These are phyloP conservation scores for Ophiodon elongatus DNA, from an alignment of 2,113 vertebrate genomes.

Conservation along the genomic window DNA sequence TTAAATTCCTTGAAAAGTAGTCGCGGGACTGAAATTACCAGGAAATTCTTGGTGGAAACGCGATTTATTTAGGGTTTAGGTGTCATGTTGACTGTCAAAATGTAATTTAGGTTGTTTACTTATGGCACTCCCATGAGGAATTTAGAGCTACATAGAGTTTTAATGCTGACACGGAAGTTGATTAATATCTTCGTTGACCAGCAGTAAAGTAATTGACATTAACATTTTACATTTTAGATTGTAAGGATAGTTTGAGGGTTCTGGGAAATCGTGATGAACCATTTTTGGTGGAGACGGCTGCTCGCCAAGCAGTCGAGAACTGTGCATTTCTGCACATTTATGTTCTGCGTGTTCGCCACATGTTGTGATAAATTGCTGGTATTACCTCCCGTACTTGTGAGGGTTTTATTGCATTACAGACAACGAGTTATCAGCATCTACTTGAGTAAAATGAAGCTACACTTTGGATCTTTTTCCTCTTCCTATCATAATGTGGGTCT, in stretches of 20 bases:
- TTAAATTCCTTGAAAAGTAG: too few relatives aligned
- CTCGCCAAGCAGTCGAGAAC: too few relatives aligned
- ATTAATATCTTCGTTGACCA: background rate
- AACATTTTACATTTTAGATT: background rate
- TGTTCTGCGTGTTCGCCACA: too few relatives aligned
- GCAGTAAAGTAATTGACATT: background rate
- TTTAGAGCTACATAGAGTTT: background rate
- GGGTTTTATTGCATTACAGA: background rate
- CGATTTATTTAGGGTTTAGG: constrained; percentile 2
- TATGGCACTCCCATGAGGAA: constrained; percentile 16
- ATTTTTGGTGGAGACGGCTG: background rate
- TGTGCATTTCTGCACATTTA: too few relatives aligned
- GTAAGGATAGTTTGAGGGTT: background rate
- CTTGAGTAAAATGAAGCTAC: background rate
- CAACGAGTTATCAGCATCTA: background rate
- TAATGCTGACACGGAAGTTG: background rate
- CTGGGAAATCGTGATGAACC: background rate
- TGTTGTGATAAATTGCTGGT: background rate
- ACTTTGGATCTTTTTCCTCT: too few relatives aligned
- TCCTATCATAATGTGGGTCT: too few relatives aligned
- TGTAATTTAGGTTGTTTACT: constrained; percentile 3
- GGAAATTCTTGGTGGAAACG: background rate
- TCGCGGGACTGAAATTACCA: too few relatives aligned
- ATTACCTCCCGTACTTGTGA: background rate
- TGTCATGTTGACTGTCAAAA: constrained; percentile 34